These are phyloP conservation scores for Sialia sialis DNA, from an alignment of 2,113 vertebrate species.

Conservation along the genomic window DNA sequence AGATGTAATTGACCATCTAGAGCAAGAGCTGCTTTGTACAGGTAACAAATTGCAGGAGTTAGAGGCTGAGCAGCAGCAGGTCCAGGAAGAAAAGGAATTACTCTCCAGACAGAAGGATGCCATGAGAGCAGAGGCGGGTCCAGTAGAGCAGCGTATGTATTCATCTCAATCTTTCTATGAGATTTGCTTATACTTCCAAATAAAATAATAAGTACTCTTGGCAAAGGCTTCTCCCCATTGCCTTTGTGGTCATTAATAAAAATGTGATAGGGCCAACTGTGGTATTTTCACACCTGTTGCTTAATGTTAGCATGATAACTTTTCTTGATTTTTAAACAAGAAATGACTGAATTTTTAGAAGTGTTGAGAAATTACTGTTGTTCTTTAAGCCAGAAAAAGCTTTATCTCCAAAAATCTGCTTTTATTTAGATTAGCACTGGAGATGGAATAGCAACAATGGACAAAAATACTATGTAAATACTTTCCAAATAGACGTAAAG, in stretches of 20 bases:
- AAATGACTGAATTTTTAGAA: neutral
- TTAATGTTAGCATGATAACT: neutral
- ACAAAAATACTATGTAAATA: neutral
- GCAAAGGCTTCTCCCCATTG: neutral
- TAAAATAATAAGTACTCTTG: neutral
- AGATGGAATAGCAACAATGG: neutral
- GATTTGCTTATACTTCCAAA: neutral
- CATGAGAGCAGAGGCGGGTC: slow-evolving; percentile 83
- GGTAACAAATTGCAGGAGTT: slow-evolving; percentile 87
- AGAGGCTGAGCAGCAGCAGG: slow-evolving; percentile 85
- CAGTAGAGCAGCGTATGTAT: slow-evolving; percentile 90
- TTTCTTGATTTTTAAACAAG: neutral
- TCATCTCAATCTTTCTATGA: neutral
- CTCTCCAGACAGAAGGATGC: slow-evolving; percentile 88
- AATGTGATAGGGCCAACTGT: neutral
- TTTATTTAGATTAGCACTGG: neutral
- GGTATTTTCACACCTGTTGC: neutral
- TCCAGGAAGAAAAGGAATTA: slow-evolving; percentile 86
- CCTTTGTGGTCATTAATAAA: neutral
- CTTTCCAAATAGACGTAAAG: neutral
- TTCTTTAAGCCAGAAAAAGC: neutral
- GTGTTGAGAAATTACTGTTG: neutral
- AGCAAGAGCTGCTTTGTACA: slow-evolving; percentile 80
- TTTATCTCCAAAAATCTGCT: neutral
- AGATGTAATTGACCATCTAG: slow-evolving; percentile 74